phyloP scores from a whole-genome alignment of 2,888 invertebrate species.

The Podotricha telesiphe region DNA sequence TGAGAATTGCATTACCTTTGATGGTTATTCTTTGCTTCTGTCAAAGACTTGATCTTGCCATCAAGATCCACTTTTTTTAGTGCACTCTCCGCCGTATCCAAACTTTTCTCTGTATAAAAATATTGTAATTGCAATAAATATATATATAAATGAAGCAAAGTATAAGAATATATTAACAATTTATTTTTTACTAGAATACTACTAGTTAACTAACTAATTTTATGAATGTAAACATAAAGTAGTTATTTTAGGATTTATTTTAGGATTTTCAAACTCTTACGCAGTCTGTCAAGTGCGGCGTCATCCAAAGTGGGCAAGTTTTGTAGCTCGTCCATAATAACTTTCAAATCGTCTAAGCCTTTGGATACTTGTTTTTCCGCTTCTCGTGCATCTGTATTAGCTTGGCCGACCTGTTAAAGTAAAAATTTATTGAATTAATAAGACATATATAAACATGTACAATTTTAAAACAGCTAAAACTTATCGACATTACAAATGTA shows the following conservation, averaged over 20 bases:
- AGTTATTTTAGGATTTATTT: no score
- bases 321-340: constrained; percentile 89
- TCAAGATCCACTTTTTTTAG: constrained; percentile 89
- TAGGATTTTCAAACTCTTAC: constrained; percentile 64
- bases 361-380: constrained; percentile 92
- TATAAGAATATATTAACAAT: no score
- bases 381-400: constrained; percentile 91
- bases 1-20: no score
- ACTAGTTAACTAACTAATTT: no score
- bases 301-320: constrained; percentile 89
- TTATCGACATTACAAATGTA: no score
- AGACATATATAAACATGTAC: no score
- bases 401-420: constrained; percentile 91
- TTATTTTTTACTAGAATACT: no score
- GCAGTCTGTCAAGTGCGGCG: constrained; percentile 85
- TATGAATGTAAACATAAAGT: no score
- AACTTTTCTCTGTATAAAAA: constrained; percentile 83
- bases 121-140: background rate
- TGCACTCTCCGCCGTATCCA: constrained; percentile 88
- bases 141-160: no score
- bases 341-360: constrained; percentile 90
- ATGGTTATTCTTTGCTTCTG: constrained; percentile 87
- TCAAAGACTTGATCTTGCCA: constrained; percentile 88
- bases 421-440: background rate
- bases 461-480: no score